Conservation (phyloP, 2,113 vertebrate species). For the Murina feae region DNA sequence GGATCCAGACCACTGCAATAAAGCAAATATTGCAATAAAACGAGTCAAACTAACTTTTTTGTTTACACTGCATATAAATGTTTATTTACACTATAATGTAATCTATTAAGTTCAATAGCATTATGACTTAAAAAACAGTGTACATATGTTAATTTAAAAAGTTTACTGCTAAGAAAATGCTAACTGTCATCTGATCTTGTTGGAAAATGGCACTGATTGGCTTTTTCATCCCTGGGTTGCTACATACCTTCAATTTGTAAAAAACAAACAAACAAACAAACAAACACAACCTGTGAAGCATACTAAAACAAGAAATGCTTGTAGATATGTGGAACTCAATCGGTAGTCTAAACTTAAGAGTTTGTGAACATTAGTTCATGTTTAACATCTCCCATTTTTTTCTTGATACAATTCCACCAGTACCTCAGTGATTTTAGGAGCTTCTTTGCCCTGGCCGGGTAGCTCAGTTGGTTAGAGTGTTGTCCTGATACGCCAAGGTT, state of each 20-base stretch:
- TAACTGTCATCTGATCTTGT: neutral
- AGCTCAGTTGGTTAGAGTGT: neutral
- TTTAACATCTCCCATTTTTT: neutral
- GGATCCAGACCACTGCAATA: neutral
- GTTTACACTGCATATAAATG: neutral
- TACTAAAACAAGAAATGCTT: no score
- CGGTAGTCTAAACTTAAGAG: neutral
- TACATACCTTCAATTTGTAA: neutral
- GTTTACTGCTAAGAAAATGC: neutral
- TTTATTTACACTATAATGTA: neutral
- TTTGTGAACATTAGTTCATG: neutral
- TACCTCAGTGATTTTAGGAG: neutral
- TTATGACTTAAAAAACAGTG: neutral
- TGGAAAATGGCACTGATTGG: neutral
- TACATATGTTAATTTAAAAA: neutral
- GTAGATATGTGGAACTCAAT: neutral
- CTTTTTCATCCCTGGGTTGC: neutral
- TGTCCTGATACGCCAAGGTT: neutral
- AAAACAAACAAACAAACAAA: no score
- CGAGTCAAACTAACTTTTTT: neutral
- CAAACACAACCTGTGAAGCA: neutral
- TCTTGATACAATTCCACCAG: neutral
- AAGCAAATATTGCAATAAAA: neutral
- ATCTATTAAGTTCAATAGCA: neutral
- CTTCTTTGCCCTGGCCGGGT: neutral